Percentiles rank a stretch among this genome's conserved stretches.
Evolutionary conservation across 2,113 vertebrate species (phyloP).

Genomic region (Capra hircus): DNA sequence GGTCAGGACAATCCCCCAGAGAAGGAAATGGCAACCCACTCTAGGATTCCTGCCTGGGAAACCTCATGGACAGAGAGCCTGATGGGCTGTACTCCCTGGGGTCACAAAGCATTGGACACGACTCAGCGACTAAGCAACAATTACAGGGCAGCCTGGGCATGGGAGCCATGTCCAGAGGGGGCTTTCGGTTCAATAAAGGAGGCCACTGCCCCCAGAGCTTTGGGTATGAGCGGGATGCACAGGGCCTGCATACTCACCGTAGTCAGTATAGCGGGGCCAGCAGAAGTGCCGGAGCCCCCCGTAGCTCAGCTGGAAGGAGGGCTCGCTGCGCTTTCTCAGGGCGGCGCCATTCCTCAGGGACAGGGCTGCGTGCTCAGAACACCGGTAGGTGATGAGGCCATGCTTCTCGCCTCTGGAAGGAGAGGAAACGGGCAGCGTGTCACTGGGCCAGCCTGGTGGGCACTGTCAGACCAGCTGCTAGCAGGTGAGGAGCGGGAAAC

Average conservation of each 20-base stretch:
- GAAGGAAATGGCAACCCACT: not conserved
- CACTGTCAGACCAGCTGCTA: not conserved
- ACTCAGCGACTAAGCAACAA: not conserved
- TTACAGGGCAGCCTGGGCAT: not conserved
- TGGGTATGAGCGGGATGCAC: not conserved
- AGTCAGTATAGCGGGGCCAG: constrained; percentile 92
- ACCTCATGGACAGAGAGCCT: not conserved
- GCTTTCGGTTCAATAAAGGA: not conserved
- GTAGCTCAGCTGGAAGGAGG: constrained; percentile 84
- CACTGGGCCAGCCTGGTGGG: not conserved
- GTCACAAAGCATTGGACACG: not conserved
- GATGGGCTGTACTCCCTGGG: not conserved
- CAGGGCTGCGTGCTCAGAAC: constrained; percentile 84
- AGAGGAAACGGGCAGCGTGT: constrained; percentile 12
- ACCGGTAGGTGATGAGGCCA: constrained; percentile 92
- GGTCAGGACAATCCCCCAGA: not conserved
- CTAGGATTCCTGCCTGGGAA: not conserved
- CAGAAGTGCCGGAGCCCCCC: constrained; percentile 85
- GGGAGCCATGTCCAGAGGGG: not conserved
- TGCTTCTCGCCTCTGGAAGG: constrained; percentile 88
- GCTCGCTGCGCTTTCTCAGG: constrained; percentile 85
- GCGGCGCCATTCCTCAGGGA: constrained; percentile 81
- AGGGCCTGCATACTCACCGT: constrained; percentile 83
- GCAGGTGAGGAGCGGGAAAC: not conserved
- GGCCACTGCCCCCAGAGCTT: too few relatives aligned